phyloP scores from a whole-genome alignment of 2,113 vertebrate genomes.

The Tringa solitaria region DNA sequence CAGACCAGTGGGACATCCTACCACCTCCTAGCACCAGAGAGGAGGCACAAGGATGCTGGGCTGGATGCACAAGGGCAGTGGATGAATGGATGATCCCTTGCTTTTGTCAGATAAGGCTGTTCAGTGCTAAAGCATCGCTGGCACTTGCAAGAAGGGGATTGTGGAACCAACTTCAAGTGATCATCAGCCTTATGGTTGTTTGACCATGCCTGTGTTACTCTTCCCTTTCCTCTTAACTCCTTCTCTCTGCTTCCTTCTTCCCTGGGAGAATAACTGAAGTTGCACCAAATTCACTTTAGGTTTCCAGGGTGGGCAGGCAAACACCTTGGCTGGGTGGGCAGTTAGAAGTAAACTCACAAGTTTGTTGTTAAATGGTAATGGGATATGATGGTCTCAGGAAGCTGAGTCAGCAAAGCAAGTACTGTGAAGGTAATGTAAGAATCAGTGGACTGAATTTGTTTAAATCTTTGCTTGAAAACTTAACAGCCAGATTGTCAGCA shows the following conservation, averaged over 20 bases:
- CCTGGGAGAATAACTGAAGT: not conserved
- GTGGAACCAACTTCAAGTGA: not conserved
- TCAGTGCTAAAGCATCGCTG: not conserved
- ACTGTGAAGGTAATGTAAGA: not conserved
- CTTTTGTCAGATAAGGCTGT: not conserved
- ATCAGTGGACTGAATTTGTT: not conserved
- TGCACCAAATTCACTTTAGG: not conserved
- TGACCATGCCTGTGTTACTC: not conserved
- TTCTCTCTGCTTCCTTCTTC: not conserved
- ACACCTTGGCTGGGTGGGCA: not conserved
- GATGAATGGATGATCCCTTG: not conserved
- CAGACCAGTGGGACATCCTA: not conserved
- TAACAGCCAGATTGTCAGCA: not conserved
- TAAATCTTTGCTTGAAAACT: not conserved
- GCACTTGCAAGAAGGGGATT: not conserved
- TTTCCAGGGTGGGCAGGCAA: not conserved
- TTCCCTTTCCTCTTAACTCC: not conserved
- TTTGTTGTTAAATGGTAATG: not conserved
- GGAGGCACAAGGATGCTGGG: not conserved
- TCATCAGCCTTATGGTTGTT: not conserved
- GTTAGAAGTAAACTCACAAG: not conserved
- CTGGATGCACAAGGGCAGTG: not conserved
- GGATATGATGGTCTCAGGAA: not conserved
- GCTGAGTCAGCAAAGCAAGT: not conserved
- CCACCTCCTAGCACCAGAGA: not conserved